Conservation (phyloP, 2,113 vertebrate species). For the Alexandromys fortis region DNA sequence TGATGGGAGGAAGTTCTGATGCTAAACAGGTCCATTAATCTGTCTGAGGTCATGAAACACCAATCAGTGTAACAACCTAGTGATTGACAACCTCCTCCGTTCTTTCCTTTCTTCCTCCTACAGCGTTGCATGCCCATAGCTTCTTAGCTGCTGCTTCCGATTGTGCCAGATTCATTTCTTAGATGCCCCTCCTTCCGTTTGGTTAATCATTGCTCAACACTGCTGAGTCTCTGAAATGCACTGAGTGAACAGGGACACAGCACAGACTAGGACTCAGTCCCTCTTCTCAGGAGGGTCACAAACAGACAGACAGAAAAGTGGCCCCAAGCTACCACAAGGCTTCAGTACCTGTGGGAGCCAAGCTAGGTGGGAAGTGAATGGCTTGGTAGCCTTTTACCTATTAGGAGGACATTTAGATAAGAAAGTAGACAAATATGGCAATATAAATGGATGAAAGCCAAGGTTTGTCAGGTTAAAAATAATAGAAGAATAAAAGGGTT, state of each 20-base stretch:
- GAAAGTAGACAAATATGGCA: background rate
- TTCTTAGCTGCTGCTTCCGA: background rate
- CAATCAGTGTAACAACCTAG: background rate
- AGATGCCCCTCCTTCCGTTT: background rate
- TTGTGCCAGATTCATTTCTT: background rate
- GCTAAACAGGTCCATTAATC: background rate
- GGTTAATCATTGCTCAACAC: background rate
- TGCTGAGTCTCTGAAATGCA: background rate
- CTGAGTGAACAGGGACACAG: background rate
- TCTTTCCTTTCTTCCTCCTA: background rate
- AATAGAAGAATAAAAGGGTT: background rate
- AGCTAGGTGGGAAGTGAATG: background rate
- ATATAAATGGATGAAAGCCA: background rate
- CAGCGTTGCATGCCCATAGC: too few species aligned
- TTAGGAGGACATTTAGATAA: background rate
- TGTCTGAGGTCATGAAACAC: background rate
- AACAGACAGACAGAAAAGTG: rapidly evolving
- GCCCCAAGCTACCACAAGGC: rapidly evolving
- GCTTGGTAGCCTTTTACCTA: background rate
- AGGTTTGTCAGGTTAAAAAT: background rate
- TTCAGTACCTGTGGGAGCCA: background rate
- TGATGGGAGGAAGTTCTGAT: background rate
- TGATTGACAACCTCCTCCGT: background rate
- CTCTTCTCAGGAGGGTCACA: background rate
- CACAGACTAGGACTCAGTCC: background rate